Conservation (phyloP, 2,888 invertebrate genomes). For the Agriopis aurantiaria region DNA sequence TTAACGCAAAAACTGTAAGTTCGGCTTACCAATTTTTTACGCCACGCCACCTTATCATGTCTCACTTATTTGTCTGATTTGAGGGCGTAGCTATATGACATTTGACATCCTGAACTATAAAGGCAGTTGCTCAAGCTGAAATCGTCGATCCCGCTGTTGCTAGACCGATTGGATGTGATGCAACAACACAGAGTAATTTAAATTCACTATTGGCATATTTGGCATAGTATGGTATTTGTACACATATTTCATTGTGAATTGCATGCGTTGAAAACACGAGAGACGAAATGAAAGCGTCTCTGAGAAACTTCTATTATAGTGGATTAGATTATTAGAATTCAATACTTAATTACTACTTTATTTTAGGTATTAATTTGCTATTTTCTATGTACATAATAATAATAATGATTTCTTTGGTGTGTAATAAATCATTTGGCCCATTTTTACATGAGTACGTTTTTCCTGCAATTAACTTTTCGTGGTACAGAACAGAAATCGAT, state of each 20-base stretch:
- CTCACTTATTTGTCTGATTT: no score
- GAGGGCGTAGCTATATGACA: conserved; percentile 35
- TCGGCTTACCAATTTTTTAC: no score
- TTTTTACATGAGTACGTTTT: no score
- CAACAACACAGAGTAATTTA: conserved; percentile 29
- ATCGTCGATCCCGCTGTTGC: conserved; percentile 45
- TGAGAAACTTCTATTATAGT: background rate
- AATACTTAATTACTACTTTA: background rate
- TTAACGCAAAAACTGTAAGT: no score
- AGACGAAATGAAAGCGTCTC: conserved; percentile 11
- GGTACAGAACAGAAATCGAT: no score
- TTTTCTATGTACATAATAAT: no score
- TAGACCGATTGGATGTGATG: conserved; percentile 48
- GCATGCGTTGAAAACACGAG: conserved; percentile 27
- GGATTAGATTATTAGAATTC: conserved; percentile 3
- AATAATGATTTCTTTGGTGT: no score
- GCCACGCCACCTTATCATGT: no score
- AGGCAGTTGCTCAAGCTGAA: conserved; percentile 49
- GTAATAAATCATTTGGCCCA: no score
- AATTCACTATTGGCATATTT: conserved; percentile 19
- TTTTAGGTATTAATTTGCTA: no score
- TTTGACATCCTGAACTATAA: conserved; percentile 50
- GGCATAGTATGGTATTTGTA: conserved; percentile 11
- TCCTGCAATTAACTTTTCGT: no score
- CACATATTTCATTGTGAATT: conserved; percentile 20